Conservation (phyloP, 1,140 invertebrate genomes). For the Sarcophaga peregrina region DNA sequence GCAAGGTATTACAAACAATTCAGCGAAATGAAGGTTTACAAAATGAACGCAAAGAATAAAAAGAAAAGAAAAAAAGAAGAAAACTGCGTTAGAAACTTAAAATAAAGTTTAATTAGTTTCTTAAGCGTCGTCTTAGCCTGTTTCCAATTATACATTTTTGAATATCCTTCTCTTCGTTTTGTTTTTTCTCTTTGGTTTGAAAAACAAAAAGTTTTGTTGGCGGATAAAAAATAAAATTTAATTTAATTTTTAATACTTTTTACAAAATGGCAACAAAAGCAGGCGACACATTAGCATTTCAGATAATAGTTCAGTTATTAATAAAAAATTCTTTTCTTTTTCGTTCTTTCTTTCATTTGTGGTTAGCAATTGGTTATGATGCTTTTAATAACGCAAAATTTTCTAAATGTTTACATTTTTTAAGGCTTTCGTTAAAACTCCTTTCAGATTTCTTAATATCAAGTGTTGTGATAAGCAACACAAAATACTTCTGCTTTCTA, state of each 20-base stretch:
- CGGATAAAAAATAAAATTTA: neutral
- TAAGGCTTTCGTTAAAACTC: no score
- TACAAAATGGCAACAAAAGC: conserved; percentile 7
- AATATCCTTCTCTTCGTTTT: neutral
- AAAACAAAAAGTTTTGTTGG: neutral
- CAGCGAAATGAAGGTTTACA: neutral
- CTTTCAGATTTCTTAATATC: no score
- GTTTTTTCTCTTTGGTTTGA: no score
- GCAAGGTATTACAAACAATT: conserved; percentile 15
- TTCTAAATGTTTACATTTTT: no score
- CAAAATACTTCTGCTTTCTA: no score
- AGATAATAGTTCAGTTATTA: neutral
- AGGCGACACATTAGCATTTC: conserved; percentile 9
- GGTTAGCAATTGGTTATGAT: no score
- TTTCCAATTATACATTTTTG: conserved; percentile 13
- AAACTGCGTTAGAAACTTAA: conserved; percentile 20
- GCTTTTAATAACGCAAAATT: no score
- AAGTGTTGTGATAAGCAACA: no score
- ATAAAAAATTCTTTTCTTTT: no score
- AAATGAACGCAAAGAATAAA: neutral
- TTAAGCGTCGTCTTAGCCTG: conserved; percentile 21
- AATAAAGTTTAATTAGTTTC: conserved; percentile 23
- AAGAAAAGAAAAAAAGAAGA: neutral
- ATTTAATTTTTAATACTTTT: conserved; percentile 12
- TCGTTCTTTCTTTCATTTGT: no score